A percentile compares a stretch with the other conserved stretches of the same genome.
Evolutionary conservation across 2,888 invertebrate genomes (phyloP).

Genomic region (Darwinula stevensoni): DNA sequence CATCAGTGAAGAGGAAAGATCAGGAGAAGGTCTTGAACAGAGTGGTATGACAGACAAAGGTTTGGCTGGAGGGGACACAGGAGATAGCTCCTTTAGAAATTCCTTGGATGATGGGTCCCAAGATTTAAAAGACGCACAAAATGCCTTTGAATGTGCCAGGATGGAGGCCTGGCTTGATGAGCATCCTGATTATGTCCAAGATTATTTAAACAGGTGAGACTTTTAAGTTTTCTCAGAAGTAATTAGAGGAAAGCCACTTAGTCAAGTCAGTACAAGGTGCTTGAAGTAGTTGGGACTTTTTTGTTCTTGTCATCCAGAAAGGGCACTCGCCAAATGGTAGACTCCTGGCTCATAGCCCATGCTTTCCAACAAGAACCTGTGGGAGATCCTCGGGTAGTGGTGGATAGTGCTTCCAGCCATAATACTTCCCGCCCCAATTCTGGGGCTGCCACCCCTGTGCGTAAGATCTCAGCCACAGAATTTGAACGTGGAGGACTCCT

Average conservation of each 20-base stretch:
- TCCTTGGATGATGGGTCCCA: background rate
- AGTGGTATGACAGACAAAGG: background rate
- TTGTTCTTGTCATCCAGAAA: too few relatives aligned
- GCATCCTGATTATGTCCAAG: conserved; percentile 79
- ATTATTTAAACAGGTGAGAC: conserved; percentile 61
- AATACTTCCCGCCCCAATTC: conserved; percentile 34
- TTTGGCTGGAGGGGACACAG: background rate
- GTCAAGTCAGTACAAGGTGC: too few relatives aligned
- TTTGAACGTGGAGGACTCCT: conserved; percentile 73
- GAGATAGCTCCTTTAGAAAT: background rate
- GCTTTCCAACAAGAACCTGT: conserved; percentile 8
- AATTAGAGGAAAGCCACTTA: too few relatives aligned
- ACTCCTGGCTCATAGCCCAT: conserved; percentile 16
- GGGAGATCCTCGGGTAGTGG: background rate
- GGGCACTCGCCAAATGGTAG: conserved; percentile 17
- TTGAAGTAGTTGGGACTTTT: too few relatives aligned
- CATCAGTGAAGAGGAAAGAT: conserved; percentile 1
- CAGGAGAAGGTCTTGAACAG: background rate
- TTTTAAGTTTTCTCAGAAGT: too few relatives aligned
- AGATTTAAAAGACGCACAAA: too few relatives aligned
- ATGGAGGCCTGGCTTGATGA: conserved; percentile 91
- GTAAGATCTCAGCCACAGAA: conserved; percentile 79
- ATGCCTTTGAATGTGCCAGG: conserved; percentile 39
- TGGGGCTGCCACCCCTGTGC: conserved; percentile 73
- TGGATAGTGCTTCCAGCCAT: background rate